Evolutionary conservation across 1,140 invertebrate genomes (phyloP), one percentile per base, ranked within the genome.

Genomic region (Megathymus violae): DNA sequence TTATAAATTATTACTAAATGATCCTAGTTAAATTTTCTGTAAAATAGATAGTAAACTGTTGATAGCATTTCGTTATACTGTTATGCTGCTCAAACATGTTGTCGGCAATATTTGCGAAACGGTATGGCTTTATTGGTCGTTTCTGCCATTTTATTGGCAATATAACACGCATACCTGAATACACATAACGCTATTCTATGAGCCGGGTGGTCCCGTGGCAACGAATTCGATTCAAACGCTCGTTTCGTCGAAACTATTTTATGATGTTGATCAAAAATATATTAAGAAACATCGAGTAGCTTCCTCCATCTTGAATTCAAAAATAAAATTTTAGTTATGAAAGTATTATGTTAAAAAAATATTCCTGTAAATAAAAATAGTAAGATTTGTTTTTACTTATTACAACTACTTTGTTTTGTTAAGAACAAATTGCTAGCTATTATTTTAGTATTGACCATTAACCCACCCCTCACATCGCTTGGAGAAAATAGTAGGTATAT

Each of bases 111-210:
- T 31, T 31, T 31, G n/a, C 19, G 13, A 50, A 62, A 43, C 22
- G 48, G 46, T 3, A 51, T 50, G 44, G 14, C 56, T 72, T 69
- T 69, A 69, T 65, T 54, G 44, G 56, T 47, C 52, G 64, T 65
- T 64, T 69, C 64, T 67, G 69, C 64, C 63, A 63, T 69, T 75
- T 72, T 75, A 72, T 72, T 72, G 67, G 61, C 70, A 69, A 71
- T 75, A 67, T 75, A 75, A 71, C 66, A 64, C 69, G 66, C 69
- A 59, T 16, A 36, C 64, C 64, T 51, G 64, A 54, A 31, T 31
- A 31, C 27, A 31, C 27, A 67, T 72, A 72, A 70, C 43, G 67
- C 64, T 67, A 71, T 71, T 69, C 62, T 40, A 43, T 65, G 41
- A 61, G 41, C 41, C 64, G 70, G 69, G 70, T 71, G 74, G 74